Conservation (phyloP, 2,888 invertebrate species). For the Heterodera filipjevi region DNA sequence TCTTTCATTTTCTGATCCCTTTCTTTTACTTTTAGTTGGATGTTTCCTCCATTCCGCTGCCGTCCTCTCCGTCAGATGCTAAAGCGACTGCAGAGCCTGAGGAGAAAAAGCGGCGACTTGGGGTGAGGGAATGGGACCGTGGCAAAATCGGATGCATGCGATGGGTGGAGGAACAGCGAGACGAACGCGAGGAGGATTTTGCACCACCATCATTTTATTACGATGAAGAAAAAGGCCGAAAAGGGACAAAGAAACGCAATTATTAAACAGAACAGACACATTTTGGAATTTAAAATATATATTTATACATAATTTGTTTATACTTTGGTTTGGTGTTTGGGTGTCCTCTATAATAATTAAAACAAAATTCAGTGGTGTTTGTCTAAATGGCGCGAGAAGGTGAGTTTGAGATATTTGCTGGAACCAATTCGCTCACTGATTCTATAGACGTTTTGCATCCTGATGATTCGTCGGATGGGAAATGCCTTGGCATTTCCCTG, state of each 20-base stretch:
- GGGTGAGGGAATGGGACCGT: constrained; percentile 57
- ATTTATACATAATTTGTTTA: too few species aligned
- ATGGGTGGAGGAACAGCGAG: constrained; percentile 54
- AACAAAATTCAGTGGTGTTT: too few species aligned
- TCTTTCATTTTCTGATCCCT: neutral
- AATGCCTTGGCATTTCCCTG: constrained; percentile 6
- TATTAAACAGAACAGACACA: neutral
- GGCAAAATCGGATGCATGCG: constrained; percentile 49
- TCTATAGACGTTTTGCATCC: neutral
- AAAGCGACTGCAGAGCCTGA: neutral
- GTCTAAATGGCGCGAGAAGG: neutral
- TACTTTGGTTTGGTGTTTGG: too few species aligned
- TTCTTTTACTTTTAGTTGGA: constrained; percentile 9
- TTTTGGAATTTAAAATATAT: neutral
- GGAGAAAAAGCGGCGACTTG: constrained; percentile 27
- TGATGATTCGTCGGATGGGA: constrained; percentile 11
- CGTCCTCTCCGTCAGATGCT: constrained; percentile 25
- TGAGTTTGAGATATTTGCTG: neutral
- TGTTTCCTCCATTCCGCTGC: constrained; percentile 45
- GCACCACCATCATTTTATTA: constrained; percentile 51
- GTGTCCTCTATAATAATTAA: too few species aligned
- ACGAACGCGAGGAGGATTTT: constrained; percentile 59
- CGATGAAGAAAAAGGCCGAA: constrained; percentile 9
- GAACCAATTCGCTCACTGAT: neutral
- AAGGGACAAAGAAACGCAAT: constrained; percentile 1